Evolutionary conservation across 2,113 vertebrate species (phyloP).

Genomic region (Herpetotheres cachinnans): DNA sequence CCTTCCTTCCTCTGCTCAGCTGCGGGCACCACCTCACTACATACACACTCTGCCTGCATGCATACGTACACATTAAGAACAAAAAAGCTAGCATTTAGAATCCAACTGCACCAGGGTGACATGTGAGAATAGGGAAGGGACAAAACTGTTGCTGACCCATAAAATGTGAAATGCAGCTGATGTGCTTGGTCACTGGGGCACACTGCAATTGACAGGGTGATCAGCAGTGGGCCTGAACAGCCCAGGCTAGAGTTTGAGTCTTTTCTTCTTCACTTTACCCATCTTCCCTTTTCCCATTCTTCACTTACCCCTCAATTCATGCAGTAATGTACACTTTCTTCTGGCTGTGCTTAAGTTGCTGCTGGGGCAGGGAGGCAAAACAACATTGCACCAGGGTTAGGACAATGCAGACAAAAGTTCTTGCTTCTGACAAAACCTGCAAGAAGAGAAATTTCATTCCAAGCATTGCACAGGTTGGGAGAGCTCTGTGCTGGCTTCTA

Average conservation of each 20-base stretch:
- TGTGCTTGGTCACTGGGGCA: not conserved
- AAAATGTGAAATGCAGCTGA: not conserved
- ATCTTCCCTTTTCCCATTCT: not conserved
- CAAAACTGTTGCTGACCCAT: not conserved
- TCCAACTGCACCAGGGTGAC: not conserved
- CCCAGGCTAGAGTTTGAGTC: not conserved
- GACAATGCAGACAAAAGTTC: not conserved
- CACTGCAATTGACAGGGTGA: not conserved
- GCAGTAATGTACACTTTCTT: not conserved
- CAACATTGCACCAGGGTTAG: not conserved
- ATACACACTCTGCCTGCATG: not conserved
- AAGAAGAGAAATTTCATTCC: not conserved
- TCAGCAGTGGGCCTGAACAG: not conserved
- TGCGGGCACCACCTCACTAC: not conserved
- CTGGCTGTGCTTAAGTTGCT: not conserved
- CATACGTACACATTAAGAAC: rapidly evolving
- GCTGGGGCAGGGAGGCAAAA: not conserved
- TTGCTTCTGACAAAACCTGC: not conserved
- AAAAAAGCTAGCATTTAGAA: not conserved
- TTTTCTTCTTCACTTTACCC: not conserved
- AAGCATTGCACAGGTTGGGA: not conserved
- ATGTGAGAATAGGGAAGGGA: not conserved
- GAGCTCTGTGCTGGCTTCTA: not conserved
- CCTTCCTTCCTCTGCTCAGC: not conserved
- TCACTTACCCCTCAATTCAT: not conserved